Evolutionary conservation across 2,888 invertebrate species (phyloP), one percentile per base, ranked within the genome.

Genomic region (Stenichneumon culpator): DNA sequence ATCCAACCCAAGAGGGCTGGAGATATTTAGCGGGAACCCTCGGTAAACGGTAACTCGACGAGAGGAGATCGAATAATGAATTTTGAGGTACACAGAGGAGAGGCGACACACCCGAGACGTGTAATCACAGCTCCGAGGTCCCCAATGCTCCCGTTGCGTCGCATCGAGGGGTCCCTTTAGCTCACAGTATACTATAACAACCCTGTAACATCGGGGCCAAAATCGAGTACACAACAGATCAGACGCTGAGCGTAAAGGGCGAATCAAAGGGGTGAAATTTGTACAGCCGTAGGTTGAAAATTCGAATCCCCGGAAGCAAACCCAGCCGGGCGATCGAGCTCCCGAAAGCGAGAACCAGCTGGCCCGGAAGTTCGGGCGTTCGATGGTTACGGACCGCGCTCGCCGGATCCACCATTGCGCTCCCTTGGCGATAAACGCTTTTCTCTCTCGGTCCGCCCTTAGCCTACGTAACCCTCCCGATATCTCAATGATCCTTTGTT

Each of bases 71-170:
- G 78, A 89, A 88, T 89, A 87, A 90, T 86, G 89, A 47, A 91
- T 89, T 89, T 86, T 84, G 86, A 88, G 88, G 86, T 88, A 87
- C 82, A 86, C 85, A 75, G 87, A 75, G 70, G 86, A 75, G 87
- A 75, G 70, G 44, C 67, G 75, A 85, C 47, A 72, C 86, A 82
- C 65, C 75, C 63, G 39, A 82, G 83, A 87, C 88, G 89, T 89
- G 89, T 91, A 90, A 91, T 91, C 89, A 89, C 73, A 84, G 70
- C 79, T 67, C 70, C 84, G 87, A 68, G 73, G 32, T 78, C 72
- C 81, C 77, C 84, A 83, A 82, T 82, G 81, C 47, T 50, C 81
- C 68, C 52, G 77, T 79, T 77, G 78, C 82, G 68, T 80, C 52
- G 25, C 69, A 69, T 63, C 63, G 60, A 78, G 68, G 80, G 84